phyloP scores from a whole-genome alignment of 1,140 invertebrate genomes.

The Dreissena polymorpha region DNA sequence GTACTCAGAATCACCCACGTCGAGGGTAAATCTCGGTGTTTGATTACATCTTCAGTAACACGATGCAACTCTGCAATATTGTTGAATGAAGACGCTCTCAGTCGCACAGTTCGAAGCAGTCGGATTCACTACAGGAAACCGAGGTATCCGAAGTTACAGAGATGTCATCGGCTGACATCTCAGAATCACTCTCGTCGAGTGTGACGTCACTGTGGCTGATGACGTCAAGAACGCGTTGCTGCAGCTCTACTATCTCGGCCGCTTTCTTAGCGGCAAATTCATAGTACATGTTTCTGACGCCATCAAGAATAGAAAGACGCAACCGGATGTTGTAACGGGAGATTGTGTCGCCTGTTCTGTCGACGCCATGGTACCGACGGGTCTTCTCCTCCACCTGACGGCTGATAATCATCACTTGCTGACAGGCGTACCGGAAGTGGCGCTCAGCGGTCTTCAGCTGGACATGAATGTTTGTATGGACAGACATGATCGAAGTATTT shows the following conservation, averaged over 20 bases:
- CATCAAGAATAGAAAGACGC: conserved; percentile 44
- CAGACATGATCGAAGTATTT: conserved; percentile 6
- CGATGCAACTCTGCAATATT: too few species aligned
- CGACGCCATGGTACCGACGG: conserved; percentile 7
- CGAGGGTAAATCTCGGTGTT: too few species aligned
- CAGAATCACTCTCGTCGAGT: conserved; percentile 31
- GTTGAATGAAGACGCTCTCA: too few species aligned
- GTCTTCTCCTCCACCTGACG: conserved; percentile 37
- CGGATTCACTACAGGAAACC: too few species aligned
- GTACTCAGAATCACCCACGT: too few species aligned
- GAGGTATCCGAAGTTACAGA: too few species aligned
- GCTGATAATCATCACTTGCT: conserved; percentile 32
- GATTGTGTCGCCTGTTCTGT: not conserved
- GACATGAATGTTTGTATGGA: conserved; percentile 15
- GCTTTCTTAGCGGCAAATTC: conserved; percentile 55
- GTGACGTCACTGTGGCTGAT: not conserved
- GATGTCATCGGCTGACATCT: conserved; percentile 9
- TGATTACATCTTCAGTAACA: too few species aligned
- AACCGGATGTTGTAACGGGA: conserved; percentile 51
- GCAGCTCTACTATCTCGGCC: conserved; percentile 37
- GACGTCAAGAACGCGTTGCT: conserved; percentile 5
- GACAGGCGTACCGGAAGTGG: conserved; percentile 23
- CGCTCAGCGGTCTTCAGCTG: conserved; percentile 81
- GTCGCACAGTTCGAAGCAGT: too few species aligned
- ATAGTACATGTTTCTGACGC: conserved; percentile 53